phyloP scores from a whole-genome alignment of 2,797 vertebrate species.

The Centroberyx gerrardi region DNA sequence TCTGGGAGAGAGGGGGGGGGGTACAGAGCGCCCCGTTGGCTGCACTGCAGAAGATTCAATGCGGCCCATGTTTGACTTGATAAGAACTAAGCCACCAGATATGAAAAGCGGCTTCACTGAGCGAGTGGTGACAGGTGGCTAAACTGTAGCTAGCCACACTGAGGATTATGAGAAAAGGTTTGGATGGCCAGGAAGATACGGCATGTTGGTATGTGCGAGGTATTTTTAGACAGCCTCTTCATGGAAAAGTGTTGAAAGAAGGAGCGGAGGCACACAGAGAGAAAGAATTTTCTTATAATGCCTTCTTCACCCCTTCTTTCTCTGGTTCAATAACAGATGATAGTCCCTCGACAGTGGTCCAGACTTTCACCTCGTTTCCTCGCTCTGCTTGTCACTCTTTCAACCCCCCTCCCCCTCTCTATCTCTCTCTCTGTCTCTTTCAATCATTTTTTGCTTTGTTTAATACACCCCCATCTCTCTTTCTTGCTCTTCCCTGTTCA shows the following conservation, averaged over 20 bases:
- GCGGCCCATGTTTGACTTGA: slow-evolving; percentile 54
- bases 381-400: slow-evolving; percentile 36
- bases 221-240: slow-evolving; percentile 35
- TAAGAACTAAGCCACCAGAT: slow-evolving; percentile 41
- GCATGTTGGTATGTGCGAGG: neutral
- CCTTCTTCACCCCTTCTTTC: slow-evolving; percentile 29
- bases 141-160: slow-evolving; percentile 1
- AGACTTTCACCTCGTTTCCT: slow-evolving; percentile 41
- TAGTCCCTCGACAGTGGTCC: slow-evolving; percentile 25
- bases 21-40: neutral
- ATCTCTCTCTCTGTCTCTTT: slow-evolving; percentile 15
- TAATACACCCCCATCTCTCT: neutral
- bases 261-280: neutral
- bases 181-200: slow-evolving; percentile 1
- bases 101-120: slow-evolving; percentile 12
- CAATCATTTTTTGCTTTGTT: neutral
- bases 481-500: neutral
- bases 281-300: neutral
- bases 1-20: no score
- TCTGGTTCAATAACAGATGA: slow-evolving; percentile 44
- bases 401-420: neutral
- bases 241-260: slow-evolving; percentile 12
- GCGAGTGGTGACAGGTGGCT: slow-evolving; percentile 23
- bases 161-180: neutral
- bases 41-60: slow-evolving; percentile 44